Evolutionary conservation across 2,113 vertebrate genomes (phyloP), one percentile per base, ranked within the genome.

Genomic region (Calonectris borealis): DNA sequence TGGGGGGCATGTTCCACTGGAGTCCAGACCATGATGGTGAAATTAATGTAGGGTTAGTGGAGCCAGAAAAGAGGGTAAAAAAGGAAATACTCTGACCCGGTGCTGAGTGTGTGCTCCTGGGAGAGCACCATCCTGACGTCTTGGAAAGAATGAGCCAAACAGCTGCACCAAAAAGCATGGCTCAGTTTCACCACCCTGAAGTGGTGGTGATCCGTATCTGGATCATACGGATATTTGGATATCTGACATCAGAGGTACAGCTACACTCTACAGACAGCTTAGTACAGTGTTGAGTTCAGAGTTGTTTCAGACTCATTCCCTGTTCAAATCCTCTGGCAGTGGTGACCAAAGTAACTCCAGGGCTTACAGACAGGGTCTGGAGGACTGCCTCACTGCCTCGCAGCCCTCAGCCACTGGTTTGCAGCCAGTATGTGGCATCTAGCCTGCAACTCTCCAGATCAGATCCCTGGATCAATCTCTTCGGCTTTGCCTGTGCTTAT

Each of bases 1-100:
- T 40, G 49, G 27, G 18, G 25, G 13, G 1, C 7, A 32, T 0
- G 0, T 71, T 85, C 26, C 40, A 27, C 44, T 60, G 19, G 24
- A 69, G 26, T 31, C 13, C 16, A 18, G 40, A 54, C 5, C 19
- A n/a, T 22, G 80, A 21, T 14, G 6, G 2, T 62, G 20, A 88
- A 77, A 77, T 55, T 57, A 72, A 42, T 10, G 13, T 40, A 58
- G 12, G 27, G 16, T 34, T 82, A 66, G 14, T 31, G 17, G n/a
- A 79, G 5, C 10, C 17, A 64, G 32, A 83, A 72, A 83, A 49
- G 6, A 12, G 2, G 5, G 4, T 29, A 68, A 88, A 62, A 21
- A 57, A 72, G 13, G 9, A 54, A 76, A 26, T 27, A 27, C 3
- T 66, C 51, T 34, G 9, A 22, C 16, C 5, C 5, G 1, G 16